Base-by-base conservation (phyloP, 2,797 vertebrate genomes). In the Erpetoichthys calabaricus region DNA sequence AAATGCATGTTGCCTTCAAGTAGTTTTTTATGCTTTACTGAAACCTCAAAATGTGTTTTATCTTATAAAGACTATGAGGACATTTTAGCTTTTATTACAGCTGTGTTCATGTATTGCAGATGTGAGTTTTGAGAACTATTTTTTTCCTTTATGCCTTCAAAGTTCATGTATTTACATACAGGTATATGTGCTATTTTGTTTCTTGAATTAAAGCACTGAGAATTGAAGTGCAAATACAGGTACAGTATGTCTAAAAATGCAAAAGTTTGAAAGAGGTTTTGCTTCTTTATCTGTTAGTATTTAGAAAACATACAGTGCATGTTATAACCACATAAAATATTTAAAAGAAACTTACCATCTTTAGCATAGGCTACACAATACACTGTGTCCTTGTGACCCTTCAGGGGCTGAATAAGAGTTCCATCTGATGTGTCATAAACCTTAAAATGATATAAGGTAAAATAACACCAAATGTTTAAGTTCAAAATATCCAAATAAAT, bases 311-410 rank as follows among this genome's bases (percentile, higher is more conserved):
- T 25, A 25, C 25, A 25, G 25, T 25, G 25, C 1, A 25, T 25
- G 25, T 25, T 25, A 25, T 25, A 25, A 25, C 25, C 25, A 25
- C 25, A 25, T 25, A 25, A 8, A 44, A 7, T 44, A 59, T 53
- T 42, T 8, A 42, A 25, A 25, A 25, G 55, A 3, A 58, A 71
- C 65, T 73, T 82, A 97, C 96, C 96, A 79, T 99, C 96, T 77
- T 90, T 98, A 42, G 96, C 96, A 44, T 99, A 99, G 1, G 92
- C 95, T 65, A 99, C 96, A 61, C 93, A 98, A 68, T 97, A 99
- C 1, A 99, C 93, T 0, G 87, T 92, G 67, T 96, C 94, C 72
- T 94, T 98, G 63, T 99, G 96, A 70, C 91, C 94, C 62, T 96
- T 98, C 65, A 99, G 71, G 42, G 92, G 93, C 65, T 98, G 92